Base-by-base conservation (phyloP, 2,797 vertebrate species). In the Acanthurus tractus region DNA sequence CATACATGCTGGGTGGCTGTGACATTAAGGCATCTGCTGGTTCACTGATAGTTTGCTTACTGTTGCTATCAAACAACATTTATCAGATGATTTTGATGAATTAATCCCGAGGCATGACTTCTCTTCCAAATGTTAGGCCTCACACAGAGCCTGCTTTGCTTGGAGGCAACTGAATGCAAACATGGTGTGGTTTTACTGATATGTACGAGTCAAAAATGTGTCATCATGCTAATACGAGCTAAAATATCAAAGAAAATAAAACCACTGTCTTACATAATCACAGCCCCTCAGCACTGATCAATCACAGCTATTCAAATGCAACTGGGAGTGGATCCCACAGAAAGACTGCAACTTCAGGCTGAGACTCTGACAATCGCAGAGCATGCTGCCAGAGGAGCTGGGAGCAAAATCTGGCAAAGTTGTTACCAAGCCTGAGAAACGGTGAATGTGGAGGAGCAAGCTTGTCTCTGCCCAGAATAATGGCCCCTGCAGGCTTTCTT, bases 161-260 rank as follows among this genome's bases (percentile, higher is more conserved):
- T 53, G 77, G 79, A 90, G 78, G 63, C 66, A 18, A 86, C 78
- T 46, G 77, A 70, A 86, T 40, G 64, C 79, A 81, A 87, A 80
- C 78, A 81, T 10, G 63, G 45, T 88, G 81, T 48, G 86, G 88
- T 88, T 92, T 87, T 55, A 74, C 63, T 48, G 70, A 79, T 76
- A 63, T 7, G 70, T 61, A 50, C 2, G 67, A 90, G 84, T 92
- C 86, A 93, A 91, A 93, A 90, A 92, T 89, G 85, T 92, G 88
- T 91, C 90, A 89, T 84, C 74, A 34, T 42, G 66, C 76, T 74
- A 87, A 86, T 85, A 87, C 12, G 42, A 63, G 77, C 79, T 70
- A 50, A 78, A 78, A 82, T 89, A 92, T 91, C 83, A 89, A 91
- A 90, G 81, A 67, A 64, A 81, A 74, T 73, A 59, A 89, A 88